Evolutionary conservation across 2,888 invertebrate genomes (phyloP).

Genomic region (Plebejus argus): DNA sequence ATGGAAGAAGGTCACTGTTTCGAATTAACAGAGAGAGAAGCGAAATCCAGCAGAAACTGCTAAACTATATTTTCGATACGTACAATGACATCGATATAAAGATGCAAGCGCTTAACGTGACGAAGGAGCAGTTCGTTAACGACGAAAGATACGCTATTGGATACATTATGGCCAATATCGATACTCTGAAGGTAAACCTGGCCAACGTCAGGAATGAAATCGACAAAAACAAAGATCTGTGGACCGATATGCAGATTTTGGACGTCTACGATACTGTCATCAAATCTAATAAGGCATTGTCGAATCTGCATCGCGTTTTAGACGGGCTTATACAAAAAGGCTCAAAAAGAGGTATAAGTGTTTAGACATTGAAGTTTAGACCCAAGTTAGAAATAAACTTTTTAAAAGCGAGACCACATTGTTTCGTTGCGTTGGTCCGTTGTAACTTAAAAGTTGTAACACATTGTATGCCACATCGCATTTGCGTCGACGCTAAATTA

Average conservation of each 20-base stretch:
- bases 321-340: conserved; percentile 32
- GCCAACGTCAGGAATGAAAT: conserved; percentile 48
- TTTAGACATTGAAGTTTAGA: neutral
- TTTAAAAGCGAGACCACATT: neutral
- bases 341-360: neutral
- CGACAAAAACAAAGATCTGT: conserved; percentile 43
- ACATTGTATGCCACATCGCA: neutral
- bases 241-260: conserved; percentile 49
- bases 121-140: conserved; percentile 45
- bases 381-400: neutral
- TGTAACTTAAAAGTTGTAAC: neutral
- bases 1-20: conserved; percentile 35
- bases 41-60: conserved; percentile 48
- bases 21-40: conserved; percentile 30
- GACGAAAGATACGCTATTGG: conserved; percentile 51
- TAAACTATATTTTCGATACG: conserved; percentile 48
- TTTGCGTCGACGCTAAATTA: neutral
- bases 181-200: conserved; percentile 51
- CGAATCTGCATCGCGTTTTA: conserved; percentile 46
- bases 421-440: neutral
- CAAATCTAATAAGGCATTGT: conserved; percentile 44
- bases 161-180: conserved; percentile 55
- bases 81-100: conserved; percentile 50
- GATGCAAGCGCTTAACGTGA: conserved; percentile 43
- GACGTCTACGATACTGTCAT: conserved; percentile 53